A percentile compares a stretch with the other conserved stretches of the same genome.
Evolutionary conservation across 2,888 invertebrate species (phyloP).

Genomic region (Luperina nickerlii): DNA sequence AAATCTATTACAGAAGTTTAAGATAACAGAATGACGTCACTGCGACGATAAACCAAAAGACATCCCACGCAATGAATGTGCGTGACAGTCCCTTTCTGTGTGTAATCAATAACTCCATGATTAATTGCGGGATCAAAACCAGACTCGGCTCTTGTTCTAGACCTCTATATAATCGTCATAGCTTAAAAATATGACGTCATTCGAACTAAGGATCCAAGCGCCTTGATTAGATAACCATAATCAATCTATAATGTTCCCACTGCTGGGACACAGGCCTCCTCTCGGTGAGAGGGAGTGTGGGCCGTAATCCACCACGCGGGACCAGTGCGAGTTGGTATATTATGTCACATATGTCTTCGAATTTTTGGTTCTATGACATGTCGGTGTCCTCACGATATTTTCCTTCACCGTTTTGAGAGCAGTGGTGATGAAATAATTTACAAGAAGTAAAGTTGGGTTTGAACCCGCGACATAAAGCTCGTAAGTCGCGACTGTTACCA

Average conservation of each 20-base stretch:
- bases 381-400: not conserved
- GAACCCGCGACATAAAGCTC: not conserved
- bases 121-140: constrained; percentile 1
- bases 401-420: not conserved
- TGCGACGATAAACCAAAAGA: not conserved
- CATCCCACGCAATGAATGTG: constrained; percentile 27
- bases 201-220: not conserved
- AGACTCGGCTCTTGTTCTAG: not conserved
- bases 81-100: constrained; percentile 1
- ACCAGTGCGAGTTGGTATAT: not conserved
- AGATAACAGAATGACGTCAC: not conserved
- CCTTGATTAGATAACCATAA: not conserved
- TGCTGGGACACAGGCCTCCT: no score
- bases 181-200: not conserved
- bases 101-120: not conserved
- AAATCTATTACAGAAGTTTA: not conserved
- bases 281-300: not conserved
- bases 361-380: not conserved
- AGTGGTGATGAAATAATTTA: not conserved
- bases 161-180: not conserved
- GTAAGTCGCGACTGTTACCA: not conserved
- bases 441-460: not conserved
- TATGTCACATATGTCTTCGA: not conserved
- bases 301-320: not conserved
- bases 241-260: no score